Evolutionary conservation across 1,140 invertebrate genomes (phyloP), one percentile per base, ranked within the genome.

Genomic region (Papilio polytes): DNA sequence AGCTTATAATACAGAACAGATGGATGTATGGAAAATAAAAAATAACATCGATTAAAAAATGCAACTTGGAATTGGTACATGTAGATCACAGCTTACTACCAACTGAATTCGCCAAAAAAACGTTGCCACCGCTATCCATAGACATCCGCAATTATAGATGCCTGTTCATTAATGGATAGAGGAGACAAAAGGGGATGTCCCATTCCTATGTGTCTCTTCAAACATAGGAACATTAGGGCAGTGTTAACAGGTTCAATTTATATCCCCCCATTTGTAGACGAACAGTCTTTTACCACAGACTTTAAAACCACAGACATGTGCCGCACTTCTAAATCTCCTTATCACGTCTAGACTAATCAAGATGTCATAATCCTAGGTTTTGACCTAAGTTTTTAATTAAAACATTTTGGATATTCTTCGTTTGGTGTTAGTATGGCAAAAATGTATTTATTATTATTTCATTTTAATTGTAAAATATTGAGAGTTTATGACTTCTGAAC

Each of bases 341-440:
- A 31, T 7, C 12, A 15, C 26, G 63, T 36, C 63, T 70, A 70
- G 63, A 70, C 63, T 36, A 36, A 70, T 70, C 63, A 70, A 70
- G 63, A 36, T 70, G 26, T 15, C 15, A 36, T 70, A 70, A 70
- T 31, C 26, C 63, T 36, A 15, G 22, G 26, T 15, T 70, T 31
- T 70, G 10, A 70, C 63, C 63, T 31, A 31, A 31, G 12, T 70
- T 70, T 31, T 15, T 26, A 15, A 18, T 70, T 31, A 13, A 70
- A 31, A 70, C 63, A 31, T 26, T 26, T 22, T 12, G 59, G 22
- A 22, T 63, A 70, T 70, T 9, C 26, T 70, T 70, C 26, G 26
- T 70, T 26, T 70, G 31, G 20, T 18, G 36, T 70, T 36, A n/a
- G n/a, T n/a, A n/a, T n/a, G n/a, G n/a, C n/a, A n/a, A n/a, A n/a